Evolutionary conservation across 2,888 invertebrate genomes (phyloP).

Genomic region (Sminthurides aquaticus): DNA sequence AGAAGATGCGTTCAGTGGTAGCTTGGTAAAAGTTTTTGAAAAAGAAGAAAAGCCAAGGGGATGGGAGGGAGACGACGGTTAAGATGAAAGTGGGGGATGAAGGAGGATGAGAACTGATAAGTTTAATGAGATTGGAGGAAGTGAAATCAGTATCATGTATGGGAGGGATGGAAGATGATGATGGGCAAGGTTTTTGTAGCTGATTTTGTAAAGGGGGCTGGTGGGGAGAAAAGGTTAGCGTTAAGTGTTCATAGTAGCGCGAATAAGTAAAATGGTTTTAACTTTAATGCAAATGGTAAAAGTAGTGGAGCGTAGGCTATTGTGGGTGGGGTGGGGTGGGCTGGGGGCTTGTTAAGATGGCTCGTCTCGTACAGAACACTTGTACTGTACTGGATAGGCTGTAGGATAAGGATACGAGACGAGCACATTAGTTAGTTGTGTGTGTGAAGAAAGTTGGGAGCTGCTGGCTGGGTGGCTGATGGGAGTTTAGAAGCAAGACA

Average conservation of each 20-base stretch:
- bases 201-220: background rate
- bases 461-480: too few species aligned
- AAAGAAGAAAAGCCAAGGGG: slow-evolving; percentile 4
- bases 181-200: too few species aligned
- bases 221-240: background rate
- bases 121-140: background rate
- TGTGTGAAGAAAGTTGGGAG: too few species aligned
- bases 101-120: background rate
- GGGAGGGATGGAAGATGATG: too few species aligned
- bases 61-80: background rate
- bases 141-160: background rate
- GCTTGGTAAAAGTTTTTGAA: too few species aligned
- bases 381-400: too few species aligned
- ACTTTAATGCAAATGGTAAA: background rate
- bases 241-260: background rate
- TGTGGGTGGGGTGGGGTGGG: background rate
- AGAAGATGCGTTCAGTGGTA: too few species aligned
- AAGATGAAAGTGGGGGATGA: slow-evolving; percentile 1
- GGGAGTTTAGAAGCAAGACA: too few species aligned
- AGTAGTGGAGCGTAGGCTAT: background rate
- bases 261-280: background rate
- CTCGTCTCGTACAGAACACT: too few species aligned
- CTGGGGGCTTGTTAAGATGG: background rate
- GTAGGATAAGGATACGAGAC: too few species aligned
- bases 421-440: too few species aligned